Conservation (phyloP, 2,797 vertebrate genomes). For the Onychomys torridus region DNA sequence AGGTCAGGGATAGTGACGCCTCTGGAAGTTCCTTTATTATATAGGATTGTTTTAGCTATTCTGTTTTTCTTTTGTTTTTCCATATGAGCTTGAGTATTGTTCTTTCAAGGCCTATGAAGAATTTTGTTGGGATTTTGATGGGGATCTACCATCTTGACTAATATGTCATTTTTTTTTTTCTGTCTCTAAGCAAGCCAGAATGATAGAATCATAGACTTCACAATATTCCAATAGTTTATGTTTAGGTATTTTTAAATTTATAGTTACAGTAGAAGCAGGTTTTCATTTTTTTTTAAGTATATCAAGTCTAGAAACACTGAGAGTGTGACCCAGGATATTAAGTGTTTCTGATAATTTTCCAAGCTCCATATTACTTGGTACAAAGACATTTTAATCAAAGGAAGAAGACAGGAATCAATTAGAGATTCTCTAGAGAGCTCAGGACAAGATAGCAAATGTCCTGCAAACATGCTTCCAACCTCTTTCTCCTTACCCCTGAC, state of each 20-base stretch:
- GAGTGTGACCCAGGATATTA: background rate
- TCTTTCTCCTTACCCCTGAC: too few species aligned
- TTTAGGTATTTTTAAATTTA: constrained; percentile 26
- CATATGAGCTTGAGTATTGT: too few species aligned
- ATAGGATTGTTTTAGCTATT: too few species aligned
- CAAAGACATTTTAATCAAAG: background rate
- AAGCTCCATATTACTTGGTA: background rate
- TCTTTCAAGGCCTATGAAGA: too few species aligned
- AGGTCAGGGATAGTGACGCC: too few species aligned
- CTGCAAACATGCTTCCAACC: too few species aligned
- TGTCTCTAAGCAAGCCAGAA: background rate
- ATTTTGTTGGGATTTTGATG: too few species aligned
- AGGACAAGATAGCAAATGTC: background rate
- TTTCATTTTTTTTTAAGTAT: background rate
- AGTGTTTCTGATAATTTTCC: background rate
- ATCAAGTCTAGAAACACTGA: background rate
- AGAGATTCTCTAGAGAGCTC: background rate
- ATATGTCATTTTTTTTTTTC: background rate
- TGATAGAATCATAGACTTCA: background rate
- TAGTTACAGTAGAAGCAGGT: background rate
- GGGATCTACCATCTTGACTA: background rate
- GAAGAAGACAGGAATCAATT: background rate
- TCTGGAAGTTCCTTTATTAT: too few species aligned
- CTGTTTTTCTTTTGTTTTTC: too few species aligned
- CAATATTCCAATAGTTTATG: constrained; percentile 13